Evolutionary conservation across 2,797 vertebrate genomes (phyloP).

Genomic region (Cyclopterus lumpus): DNA sequence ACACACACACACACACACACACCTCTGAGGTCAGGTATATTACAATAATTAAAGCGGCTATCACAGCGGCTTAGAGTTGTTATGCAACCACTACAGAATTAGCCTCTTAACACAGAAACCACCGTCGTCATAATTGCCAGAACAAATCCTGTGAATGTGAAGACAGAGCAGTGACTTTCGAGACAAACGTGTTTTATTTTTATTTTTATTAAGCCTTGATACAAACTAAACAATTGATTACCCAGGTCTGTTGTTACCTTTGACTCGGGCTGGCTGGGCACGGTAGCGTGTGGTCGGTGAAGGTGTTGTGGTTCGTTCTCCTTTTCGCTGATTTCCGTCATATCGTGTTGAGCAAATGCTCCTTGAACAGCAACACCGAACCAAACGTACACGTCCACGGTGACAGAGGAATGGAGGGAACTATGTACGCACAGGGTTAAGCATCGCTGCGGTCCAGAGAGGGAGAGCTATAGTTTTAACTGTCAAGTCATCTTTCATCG

Average conservation of each 20-base stretch:
- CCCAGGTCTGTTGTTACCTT: slow-evolving; percentile 83
- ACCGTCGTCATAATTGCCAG: neutral
- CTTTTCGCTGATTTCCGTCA: slow-evolving; percentile 92
- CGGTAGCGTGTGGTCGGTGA: slow-evolving; percentile 78
- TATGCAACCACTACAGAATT: slow-evolving; percentile 60
- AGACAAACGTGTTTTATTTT: too few species aligned
- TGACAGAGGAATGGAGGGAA: neutral
- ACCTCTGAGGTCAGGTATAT: slow-evolving; percentile 43
- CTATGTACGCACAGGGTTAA: slow-evolving; percentile 20
- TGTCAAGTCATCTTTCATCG: slow-evolving; percentile 42
- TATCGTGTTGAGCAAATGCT: slow-evolving; percentile 53
- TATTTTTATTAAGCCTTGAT: too few species aligned
- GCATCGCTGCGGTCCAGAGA: slow-evolving; percentile 45
- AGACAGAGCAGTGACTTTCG: neutral
- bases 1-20: slow-evolving; percentile 13
- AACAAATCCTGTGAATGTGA: neutral
- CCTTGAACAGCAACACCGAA: slow-evolving; percentile 8
- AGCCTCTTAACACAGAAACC: slow-evolving; percentile 6
- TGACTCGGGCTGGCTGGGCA: slow-evolving; percentile 83
- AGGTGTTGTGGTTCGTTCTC: slow-evolving; percentile 87
- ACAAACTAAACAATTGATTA: too few species aligned
- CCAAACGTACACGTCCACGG: slow-evolving; percentile 42
- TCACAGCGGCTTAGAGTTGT: slow-evolving; percentile 64
- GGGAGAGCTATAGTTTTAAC: slow-evolving; percentile 11
- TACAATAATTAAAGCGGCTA: slow-evolving; percentile 57